phyloP scores from a whole-genome alignment of 1,140 invertebrate species.

The Odontomachus brunneus region DNA sequence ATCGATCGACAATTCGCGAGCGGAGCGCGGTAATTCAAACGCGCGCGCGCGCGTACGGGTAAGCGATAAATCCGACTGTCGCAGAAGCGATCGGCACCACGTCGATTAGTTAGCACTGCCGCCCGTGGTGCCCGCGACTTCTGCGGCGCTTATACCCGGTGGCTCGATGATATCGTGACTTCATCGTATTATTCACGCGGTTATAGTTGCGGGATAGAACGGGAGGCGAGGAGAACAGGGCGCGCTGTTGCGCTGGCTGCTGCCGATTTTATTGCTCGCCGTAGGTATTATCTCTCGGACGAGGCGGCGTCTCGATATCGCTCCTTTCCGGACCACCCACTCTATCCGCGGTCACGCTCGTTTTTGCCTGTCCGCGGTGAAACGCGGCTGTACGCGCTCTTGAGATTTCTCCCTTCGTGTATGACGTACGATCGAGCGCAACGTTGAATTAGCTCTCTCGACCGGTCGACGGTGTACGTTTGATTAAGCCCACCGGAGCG shows the following conservation, averaged over 20 bases:
- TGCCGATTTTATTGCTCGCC: slow-evolving; percentile 46
- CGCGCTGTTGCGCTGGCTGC: not conserved
- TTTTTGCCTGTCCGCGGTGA: slow-evolving; percentile 37
- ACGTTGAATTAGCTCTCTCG: slow-evolving; percentile 67
- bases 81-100: not conserved
- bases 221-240: not conserved
- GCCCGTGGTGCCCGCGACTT: slow-evolving; percentile 7
- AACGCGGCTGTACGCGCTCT: slow-evolving; percentile 27
- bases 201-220: slow-evolving; percentile 18
- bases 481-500: slow-evolving; percentile 64
- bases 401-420: slow-evolving; percentile 49
- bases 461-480: slow-evolving; percentile 58
- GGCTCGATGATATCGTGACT: slow-evolving; percentile 41
- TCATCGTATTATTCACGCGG: slow-evolving; percentile 55
- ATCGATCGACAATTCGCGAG: slow-evolving; percentile 41
- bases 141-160: slow-evolving; percentile 50
- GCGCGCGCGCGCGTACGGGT: not conserved
- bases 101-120: slow-evolving; percentile 43
- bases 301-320: slow-evolving; percentile 16
- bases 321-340: slow-evolving; percentile 40
- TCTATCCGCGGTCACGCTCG: slow-evolving; percentile 22
- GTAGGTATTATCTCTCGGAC: slow-evolving; percentile 25
- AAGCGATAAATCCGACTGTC: slow-evolving; percentile 22
- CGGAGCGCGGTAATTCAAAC: slow-evolving; percentile 38
- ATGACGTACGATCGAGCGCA: slow-evolving; percentile 67